Evolutionary conservation across 2,113 vertebrate genomes (phyloP).

Genomic region (Chloropsis hardwickii): DNA sequence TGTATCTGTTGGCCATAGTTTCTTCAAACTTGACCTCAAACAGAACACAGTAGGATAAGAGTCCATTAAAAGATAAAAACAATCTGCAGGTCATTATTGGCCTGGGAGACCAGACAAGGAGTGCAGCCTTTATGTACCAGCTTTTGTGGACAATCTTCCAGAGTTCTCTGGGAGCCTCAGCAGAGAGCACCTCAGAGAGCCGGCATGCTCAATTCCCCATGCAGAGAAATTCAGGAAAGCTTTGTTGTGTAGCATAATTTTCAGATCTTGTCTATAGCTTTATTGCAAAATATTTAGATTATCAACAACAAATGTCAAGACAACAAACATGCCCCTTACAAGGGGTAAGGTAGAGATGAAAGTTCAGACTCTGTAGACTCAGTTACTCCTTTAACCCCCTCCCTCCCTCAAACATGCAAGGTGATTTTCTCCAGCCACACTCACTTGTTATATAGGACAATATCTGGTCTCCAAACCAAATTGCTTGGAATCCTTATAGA

Average conservation of each 20-base stretch:
- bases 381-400: neutral
- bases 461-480: conserved; percentile 95
- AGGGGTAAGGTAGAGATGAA: neutral
- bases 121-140: neutral
- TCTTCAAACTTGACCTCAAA: neutral
- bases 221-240: neutral
- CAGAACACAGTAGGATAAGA: neutral
- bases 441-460: conserved; percentile 98
- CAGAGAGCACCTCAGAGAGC: neutral
- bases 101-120: neutral
- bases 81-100: neutral
- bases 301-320: neutral
- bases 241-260: neutral
- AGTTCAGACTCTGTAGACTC: neutral
- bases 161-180: neutral
- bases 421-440: neutral
- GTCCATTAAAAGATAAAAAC: neutral
- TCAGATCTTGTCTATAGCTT: neutral
- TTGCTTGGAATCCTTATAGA: conserved; percentile 93
- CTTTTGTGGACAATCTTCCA: neutral
- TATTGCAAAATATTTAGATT: neutral
- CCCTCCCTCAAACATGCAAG: neutral
- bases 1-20: neutral
- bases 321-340: neutral
- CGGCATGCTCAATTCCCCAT: neutral